Base-by-base conservation (phyloP, 2,113 vertebrate genomes). In the Hylia prasina region DNA sequence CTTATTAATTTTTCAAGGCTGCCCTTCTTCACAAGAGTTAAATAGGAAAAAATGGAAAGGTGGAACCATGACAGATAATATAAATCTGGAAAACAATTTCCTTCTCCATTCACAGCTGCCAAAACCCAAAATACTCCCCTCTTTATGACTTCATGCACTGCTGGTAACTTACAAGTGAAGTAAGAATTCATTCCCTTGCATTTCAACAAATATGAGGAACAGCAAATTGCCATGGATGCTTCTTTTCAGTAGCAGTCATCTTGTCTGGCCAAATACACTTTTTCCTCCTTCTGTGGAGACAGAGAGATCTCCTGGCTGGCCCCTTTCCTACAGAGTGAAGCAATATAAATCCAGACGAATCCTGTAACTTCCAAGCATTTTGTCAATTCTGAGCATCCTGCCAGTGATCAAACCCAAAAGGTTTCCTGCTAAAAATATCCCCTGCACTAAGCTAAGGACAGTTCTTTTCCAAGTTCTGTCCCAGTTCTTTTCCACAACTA, bases 1-100 rank as follows among this genome's bases (percentile, higher is more conserved):
- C 15, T 87, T 61, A 76, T 10, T 71, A 78, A 89, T 57, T 90
- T 95, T 82, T 94, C 77, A 94, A 93, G 39, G 47, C n/a, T 94
- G 66, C 15, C 11, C 48, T 63, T 95, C 86, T 80, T 91, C 78
- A 51, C 42, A 63, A 54, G 28, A 91, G 23, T n/a, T 86, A 68
- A 90, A 58, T 23, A 87, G 66, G 84, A 79, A 86, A 58, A 68
- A 76, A 73, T 22, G 4, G 39, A 93, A 91, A 88, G 47, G 37
- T 39, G 70, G 70, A 94, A 83, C 54, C 30, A 79, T 4, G n/a
- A 65, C 82, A 92, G 54, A 48, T 50, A 91, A 92, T 48, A 72
- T 3, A 61, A 61, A 87, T 70, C 63, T 66, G 71, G 64, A 81
- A 88, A 92, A 82, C 27, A 45, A 83, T 72, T 82, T 86, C 70